Conservation (phyloP, 2,113 vertebrate genomes). For the Atlantisia rogersi region DNA sequence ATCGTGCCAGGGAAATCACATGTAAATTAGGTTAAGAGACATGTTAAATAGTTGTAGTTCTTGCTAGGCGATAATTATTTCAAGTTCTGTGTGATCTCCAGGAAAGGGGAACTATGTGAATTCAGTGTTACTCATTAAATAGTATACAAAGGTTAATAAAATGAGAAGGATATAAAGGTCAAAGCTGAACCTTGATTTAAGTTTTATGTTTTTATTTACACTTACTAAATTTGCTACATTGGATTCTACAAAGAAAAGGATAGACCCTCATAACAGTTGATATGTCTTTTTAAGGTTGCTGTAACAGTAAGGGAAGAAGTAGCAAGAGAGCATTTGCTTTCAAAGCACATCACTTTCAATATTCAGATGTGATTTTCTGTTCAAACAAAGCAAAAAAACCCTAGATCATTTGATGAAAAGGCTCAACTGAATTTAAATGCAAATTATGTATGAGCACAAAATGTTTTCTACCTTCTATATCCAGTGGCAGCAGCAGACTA, state of each 20-base stretch:
- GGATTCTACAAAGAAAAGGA: not conserved
- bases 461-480: not conserved
- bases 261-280: not conserved
- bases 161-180: not conserved
- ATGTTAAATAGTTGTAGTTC: not conserved
- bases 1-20: not conserved
- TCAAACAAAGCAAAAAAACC: not conserved
- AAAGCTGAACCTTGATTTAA: not conserved
- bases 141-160: not conserved
- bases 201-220: not conserved
- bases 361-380: not conserved
- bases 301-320: not conserved
- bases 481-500: not conserved
- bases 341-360: not conserved
- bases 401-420: not conserved
- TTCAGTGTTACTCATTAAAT: not conserved
- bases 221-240: not conserved
- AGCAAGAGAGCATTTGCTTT: not conserved
- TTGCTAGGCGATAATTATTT: slow-evolving; percentile 11
- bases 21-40: not conserved
- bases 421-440: not conserved
- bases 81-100: not conserved
- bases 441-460: not conserved
- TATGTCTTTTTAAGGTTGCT: not conserved
- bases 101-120: not conserved